phyloP scores from a whole-genome alignment of 2,888 invertebrate genomes.

The Ormyrus thymus region DNA sequence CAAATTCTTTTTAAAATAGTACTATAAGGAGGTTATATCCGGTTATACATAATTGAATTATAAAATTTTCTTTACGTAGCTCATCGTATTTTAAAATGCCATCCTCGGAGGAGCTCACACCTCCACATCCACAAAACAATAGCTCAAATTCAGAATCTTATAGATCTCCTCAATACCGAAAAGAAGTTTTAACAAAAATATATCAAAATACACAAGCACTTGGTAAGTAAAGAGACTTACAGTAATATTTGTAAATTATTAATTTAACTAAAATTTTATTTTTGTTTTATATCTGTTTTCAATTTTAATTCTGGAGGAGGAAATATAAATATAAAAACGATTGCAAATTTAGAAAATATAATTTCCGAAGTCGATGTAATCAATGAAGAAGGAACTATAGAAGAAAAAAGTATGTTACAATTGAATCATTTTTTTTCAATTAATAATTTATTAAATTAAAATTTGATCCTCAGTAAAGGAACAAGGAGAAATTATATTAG shows the following conservation, averaged over 20 bases:
- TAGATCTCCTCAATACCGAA: conserved; percentile 62
- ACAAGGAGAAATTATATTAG: conserved; percentile 69
- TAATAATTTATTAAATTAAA: conserved; percentile 1
- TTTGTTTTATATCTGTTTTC: conserved; percentile 7
- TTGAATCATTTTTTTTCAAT: neutral
- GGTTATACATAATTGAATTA: conserved; percentile 12
- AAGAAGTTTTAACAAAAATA: conserved; percentile 59
- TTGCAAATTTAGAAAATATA: conserved; percentile 61
- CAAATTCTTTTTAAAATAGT: neutral
- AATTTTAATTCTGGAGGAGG: conserved; percentile 62
- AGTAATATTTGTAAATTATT: no score
- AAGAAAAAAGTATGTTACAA: conserved; percentile 65
- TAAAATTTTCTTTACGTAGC: no score
- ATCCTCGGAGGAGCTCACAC: neutral
- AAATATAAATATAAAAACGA: conserved; percentile 57
- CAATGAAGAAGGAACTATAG: conserved; percentile 60
- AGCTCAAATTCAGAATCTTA: conserved; percentile 8
- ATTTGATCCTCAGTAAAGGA: conserved; percentile 57
- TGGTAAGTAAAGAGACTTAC: conserved; percentile 58
- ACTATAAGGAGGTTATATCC: neutral
- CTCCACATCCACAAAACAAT: conserved; percentile 3
- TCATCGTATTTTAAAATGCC: conserved; percentile 15
- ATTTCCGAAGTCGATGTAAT: conserved; percentile 66
- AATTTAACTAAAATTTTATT: neutral
- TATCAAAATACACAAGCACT: conserved; percentile 59